These are phyloP conservation scores for Atopsyche davidsoni DNA, from an alignment of 1,140 invertebrate species.

Conservation along the genomic window DNA sequence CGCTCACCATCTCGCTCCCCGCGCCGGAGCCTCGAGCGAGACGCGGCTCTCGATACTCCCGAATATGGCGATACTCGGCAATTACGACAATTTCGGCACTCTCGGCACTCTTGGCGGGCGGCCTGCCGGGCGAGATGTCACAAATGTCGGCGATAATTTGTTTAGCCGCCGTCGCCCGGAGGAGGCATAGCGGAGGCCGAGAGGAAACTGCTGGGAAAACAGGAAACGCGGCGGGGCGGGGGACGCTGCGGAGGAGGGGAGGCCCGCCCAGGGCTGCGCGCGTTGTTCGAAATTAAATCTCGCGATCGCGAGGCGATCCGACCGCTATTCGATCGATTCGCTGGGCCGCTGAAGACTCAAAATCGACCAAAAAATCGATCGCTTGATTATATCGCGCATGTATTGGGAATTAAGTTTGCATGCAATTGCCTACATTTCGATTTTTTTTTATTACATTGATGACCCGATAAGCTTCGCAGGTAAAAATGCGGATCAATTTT, in stretches of 20 bases:
- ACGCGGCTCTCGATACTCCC: too few species aligned
- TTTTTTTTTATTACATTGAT: too few species aligned
- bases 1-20: too few species aligned
- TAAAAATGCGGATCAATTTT: too few species aligned
- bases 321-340: background rate
- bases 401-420: too few species aligned
- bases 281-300: too few species aligned
- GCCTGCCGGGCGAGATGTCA: background rate
- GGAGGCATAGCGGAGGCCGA: conserved; percentile 26
- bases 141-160: background rate
- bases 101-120: conserved; percentile 38
- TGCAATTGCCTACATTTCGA: too few species aligned
- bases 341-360: background rate
- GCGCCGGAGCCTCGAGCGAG: too few species aligned
- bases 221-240: conserved; percentile 44
- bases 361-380: background rate
- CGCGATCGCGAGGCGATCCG: background rate
- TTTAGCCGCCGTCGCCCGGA: conserved; percentile 27
- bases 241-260: conserved; percentile 41
- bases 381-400: background rate
- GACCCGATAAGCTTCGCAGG: too few species aligned
- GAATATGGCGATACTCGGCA: too few species aligned
- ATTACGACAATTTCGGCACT: too few species aligned
- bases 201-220: conserved; percentile 29
- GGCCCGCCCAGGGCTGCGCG: conserved; percentile 29